Evolutionary conservation across 2,797 vertebrate genomes (phyloP), one percentile per base, ranked within the genome.

Genomic region (Eulemur albifrons): DNA sequence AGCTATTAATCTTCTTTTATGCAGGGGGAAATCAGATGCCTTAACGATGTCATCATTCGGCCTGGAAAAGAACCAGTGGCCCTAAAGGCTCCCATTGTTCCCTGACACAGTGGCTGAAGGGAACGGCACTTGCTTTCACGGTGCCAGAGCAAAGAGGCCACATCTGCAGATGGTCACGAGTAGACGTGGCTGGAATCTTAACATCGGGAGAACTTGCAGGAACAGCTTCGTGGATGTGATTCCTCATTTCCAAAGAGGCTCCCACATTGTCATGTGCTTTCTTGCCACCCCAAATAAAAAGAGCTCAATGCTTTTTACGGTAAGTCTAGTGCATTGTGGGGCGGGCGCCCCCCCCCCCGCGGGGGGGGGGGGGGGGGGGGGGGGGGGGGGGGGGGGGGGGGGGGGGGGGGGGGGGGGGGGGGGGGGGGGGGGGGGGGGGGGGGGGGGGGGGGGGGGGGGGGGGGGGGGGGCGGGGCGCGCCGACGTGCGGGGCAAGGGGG

Each of bases 1-100:
- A 5, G 57, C 35, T 77, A 59, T 96, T 93, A 32, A 92, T 95
- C 94, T 95, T 76, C 94, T 61, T 95, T 72, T 27, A 27, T 80
- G 35, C 35, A 2, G 7, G 25, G 27, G 85, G 30, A 9, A 84
- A 27, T 77, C 96, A 85, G 95, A 81, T 77, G 77, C 61, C 82
- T 59, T 75, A 17, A 13, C 52, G 73, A 88, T 25, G 25, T 77
- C 96, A 77, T 61, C 32, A 0, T 17, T 32, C 11, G 50, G 82
- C 93, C 50, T 13, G 1, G 69, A 67, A 57, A 65, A 48, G 79
- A 87, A 43, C 48, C 43, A 23, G 17, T 21, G 21, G 38, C 23
- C 27, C 30, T 70, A 35, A 90, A 79, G 67, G 69, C 14, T 57
- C 23, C 59, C 81, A 13, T 67, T 94, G 95, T 93, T 35, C 80